Percentiles rank a stretch among this genome's conserved stretches.
Evolutionary conservation across 2,113 vertebrate species (phyloP).

Genomic region (Alexandromys fortis): DNA sequence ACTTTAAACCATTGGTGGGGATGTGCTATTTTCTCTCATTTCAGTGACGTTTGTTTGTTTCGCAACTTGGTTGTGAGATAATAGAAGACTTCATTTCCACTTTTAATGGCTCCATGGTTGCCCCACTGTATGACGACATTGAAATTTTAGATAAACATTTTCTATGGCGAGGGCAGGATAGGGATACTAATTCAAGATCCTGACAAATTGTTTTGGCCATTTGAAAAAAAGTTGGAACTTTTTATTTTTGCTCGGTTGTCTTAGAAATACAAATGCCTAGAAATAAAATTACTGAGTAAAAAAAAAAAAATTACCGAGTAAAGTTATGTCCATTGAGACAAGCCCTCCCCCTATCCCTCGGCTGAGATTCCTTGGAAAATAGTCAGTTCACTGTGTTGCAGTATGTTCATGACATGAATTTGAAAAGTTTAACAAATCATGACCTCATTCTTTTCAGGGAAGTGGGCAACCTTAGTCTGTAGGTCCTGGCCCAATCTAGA

Average conservation of each 20-base stretch:
- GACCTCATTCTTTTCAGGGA: neutral
- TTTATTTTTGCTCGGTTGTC: rapidly evolving
- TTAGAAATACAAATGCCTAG: neutral
- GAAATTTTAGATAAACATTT: neutral
- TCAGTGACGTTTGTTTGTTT: neutral
- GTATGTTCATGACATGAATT: neutral
- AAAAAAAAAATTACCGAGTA: no score
- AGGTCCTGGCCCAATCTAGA: neutral
- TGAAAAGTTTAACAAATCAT: neutral
- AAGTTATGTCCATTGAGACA: neutral
- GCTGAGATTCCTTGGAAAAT: neutral
- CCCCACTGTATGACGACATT: neutral
- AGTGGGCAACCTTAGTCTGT: neutral
- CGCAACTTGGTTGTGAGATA: neutral
- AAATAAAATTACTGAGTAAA: neutral
- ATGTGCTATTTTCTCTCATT: neutral
- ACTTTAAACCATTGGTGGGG: neutral
- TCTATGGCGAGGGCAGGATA: neutral
- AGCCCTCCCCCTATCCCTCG: rapidly evolving
- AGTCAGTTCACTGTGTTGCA: rapidly evolving
- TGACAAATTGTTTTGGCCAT: neutral
- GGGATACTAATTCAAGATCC: neutral
- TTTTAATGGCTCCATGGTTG: neutral
- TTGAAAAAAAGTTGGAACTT: neutral
- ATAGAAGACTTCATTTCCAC: neutral